These are phyloP conservation scores for Fundulus diaphanus DNA, from an alignment of 2,797 vertebrate species.

Conservation along the genomic window DNA sequence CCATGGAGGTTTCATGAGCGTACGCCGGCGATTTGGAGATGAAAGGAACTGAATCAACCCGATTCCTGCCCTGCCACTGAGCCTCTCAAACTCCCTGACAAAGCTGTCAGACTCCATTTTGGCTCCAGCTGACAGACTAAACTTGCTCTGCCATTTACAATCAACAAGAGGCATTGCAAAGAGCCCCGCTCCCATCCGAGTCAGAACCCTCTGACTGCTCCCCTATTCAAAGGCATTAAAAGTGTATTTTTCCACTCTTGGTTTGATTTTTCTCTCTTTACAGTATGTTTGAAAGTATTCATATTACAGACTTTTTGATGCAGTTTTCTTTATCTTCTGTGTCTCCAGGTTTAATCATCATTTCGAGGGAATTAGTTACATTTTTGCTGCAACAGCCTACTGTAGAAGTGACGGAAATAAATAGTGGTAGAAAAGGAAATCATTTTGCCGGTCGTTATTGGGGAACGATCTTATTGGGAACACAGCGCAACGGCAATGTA, in stretches of 20 bases:
- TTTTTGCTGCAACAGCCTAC: not conserved
- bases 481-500: no score
- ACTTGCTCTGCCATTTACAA: constrained; percentile 83
- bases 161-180: constrained; percentile 66
- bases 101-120: constrained; percentile 86
- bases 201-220: constrained; percentile 66
- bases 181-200: constrained; percentile 69
- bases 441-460: not conserved
- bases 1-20: constrained; percentile 69
- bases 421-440: not conserved
- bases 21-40: constrained; percentile 80
- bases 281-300: constrained; percentile 14
- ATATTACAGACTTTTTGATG: not conserved
- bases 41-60: constrained; percentile 81
- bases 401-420: not conserved
- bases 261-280: constrained; percentile 23
- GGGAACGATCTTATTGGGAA: not conserved
- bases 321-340: not conserved
- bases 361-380: not conserved
- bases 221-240: constrained; percentile 49
- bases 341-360: not conserved
- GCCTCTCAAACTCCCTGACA: constrained; percentile 86
- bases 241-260: constrained; percentile 35
- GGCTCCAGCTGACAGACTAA: constrained; percentile 76
- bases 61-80: constrained; percentile 82